A percentile compares a stretch with the other conserved stretches of the same genome.
Evolutionary conservation across 2,888 invertebrate species (phyloP).

Genomic region (Xanthia icteritia): DNA sequence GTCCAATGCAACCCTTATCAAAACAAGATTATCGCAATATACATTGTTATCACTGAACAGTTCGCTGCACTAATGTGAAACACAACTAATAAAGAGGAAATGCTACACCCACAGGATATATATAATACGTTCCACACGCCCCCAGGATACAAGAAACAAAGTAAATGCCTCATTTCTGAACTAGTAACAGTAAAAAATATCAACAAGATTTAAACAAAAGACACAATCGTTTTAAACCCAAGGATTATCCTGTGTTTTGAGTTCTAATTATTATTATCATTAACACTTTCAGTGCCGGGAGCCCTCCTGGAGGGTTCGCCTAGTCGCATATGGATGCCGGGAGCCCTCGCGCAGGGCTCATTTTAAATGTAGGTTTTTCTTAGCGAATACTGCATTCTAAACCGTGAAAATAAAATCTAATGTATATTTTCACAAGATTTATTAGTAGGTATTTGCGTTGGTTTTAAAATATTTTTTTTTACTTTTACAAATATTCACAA

Average conservation of each 20-base stretch:
- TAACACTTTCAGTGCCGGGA: no score
- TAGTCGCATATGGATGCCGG: no score
- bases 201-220: no score
- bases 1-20: constrained; percentile 1
- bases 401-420: no score
- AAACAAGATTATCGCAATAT: constrained; percentile 24
- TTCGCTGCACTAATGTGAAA: constrained; percentile 3
- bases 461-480: no score
- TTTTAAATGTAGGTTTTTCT: no score
- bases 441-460: no score
- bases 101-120: constrained; percentile 1
- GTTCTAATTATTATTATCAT: neutral
- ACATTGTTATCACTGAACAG: constrained; percentile 6
- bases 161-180: neutral
- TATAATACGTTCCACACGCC: neutral
- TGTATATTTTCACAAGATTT: no score
- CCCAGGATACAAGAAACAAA: constrained; percentile 1
- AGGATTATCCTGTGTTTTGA: neutral
- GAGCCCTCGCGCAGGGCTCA: no score
- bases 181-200: constrained; percentile 6
- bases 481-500: no score
- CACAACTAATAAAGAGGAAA: constrained; percentile 30
- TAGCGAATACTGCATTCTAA: no score
- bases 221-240: neutral
- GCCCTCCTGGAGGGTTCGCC: no score